Evolutionary conservation across 2,797 vertebrate species (phyloP), one percentile per base, ranked within the genome.

Genomic region (Rhinatrema bivittatum): DNA sequence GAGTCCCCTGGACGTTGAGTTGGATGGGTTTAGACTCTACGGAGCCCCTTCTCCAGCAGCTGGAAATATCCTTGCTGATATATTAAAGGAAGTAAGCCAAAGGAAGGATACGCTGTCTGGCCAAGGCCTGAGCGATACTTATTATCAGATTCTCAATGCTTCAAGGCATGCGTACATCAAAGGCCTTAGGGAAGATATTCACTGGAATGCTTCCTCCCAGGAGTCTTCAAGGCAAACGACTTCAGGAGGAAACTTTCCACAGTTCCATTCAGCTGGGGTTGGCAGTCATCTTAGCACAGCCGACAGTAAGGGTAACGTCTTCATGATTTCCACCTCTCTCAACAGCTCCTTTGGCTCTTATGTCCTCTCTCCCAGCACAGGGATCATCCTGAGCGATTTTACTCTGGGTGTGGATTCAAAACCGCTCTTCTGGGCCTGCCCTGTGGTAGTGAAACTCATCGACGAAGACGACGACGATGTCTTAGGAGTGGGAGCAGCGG

Each of bases 261-360:
- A 9, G 2, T 8, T 9, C 11, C 10, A 9, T 25, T 7, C 7
- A 9, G 36, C 48, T 36, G 46, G 37, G 0, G 30, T 25, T 17
- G 68, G 64, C 20, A 72, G 69, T 25, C 46, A 60, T 25, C 44
- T 84, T 26, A 67, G 70, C 8, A 46, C 68, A 0, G 51, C 81
- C 13, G 73, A 82, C 38, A 56, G 52, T 23, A 16, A 32, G 0
- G 71, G 78, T 20, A 70, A 79, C 10, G 15, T 76, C 40, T 53
- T 82, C 13, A 52, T 78, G 4, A 63, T 82, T 12, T 41, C 53
- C 7, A 63, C 77, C 20, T 78, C 74, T 0, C 68, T 84, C 33
- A 78, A 79, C 27, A 64, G 68, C 38, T 59, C 66, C 6, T 84
- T 84, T 20, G 76, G 79, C 14, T 79, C 78, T 3, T 48, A 65